phyloP scores from a whole-genome alignment of 2,888 invertebrate genomes.

The Alviniconcha strummeri region DNA sequence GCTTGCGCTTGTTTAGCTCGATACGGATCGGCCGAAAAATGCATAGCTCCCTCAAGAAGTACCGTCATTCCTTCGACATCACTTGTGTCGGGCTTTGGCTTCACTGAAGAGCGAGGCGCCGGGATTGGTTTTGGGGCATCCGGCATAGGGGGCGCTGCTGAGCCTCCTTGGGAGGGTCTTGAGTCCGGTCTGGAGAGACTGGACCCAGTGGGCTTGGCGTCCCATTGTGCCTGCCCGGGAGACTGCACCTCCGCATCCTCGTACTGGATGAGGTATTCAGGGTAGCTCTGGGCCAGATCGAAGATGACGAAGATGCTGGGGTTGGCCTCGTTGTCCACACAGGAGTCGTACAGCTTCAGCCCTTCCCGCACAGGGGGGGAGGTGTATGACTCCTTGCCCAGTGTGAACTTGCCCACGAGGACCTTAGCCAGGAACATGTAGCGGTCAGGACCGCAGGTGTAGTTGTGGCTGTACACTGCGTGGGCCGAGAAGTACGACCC shows the following conservation, averaged over 20 bases:
- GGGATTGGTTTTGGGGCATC: not conserved
- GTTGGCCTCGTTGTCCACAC: conserved; percentile 11
- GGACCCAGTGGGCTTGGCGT: not conserved
- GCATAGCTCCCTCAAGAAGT: not conserved
- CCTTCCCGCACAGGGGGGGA: conserved; percentile 15
- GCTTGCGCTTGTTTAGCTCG: not conserved
- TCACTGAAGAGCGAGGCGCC: not conserved
- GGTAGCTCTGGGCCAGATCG: conserved; percentile 29
- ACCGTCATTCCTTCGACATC: not conserved
- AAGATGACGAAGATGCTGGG: conserved; percentile 30
- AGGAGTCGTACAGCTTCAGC: conserved; percentile 25
- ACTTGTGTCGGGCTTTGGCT: not conserved
- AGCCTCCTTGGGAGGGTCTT: not conserved
- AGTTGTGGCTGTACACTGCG: conserved; percentile 62
- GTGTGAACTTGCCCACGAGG: conserved; percentile 18
- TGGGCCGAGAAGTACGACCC: conserved; percentile 63
- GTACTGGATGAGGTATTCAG: conserved; percentile 30
- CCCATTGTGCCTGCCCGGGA: not conserved
- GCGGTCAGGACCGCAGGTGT: conserved; percentile 39
- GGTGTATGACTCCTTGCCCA: conserved; percentile 7
- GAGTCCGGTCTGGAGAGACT: not conserved
- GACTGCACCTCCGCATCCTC: not conserved
- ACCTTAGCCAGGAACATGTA: conserved; percentile 29
- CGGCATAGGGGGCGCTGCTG: not conserved
- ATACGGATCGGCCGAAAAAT: too few species aligned